Conservation (phyloP, 2,888 invertebrate species). For the Rhimphoctona megacephalus region DNA sequence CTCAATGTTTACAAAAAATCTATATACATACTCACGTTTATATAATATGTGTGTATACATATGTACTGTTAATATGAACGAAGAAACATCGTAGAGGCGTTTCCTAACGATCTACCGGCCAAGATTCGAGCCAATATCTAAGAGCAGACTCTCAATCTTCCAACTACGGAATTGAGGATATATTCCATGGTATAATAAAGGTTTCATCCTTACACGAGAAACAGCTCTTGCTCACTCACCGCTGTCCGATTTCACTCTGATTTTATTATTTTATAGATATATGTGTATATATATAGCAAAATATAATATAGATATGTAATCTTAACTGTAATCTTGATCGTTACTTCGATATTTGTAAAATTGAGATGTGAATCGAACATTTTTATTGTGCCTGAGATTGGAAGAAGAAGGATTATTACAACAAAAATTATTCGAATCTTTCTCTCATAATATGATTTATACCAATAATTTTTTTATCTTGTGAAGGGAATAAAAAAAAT, state of each 20-base stretch:
- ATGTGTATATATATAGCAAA: neutral
- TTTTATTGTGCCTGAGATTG: neutral
- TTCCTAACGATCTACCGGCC: slow-evolving; percentile 49
- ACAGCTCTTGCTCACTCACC: slow-evolving; percentile 23
- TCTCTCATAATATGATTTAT: neutral
- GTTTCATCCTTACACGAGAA: slow-evolving; percentile 23
- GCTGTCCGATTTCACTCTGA: slow-evolving; percentile 45
- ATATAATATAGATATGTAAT: slow-evolving; percentile 2
- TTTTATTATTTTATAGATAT: slow-evolving; percentile 15
- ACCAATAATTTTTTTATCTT: neutral
- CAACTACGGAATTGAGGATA: slow-evolving; percentile 27
- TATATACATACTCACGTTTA: slow-evolving; percentile 13
- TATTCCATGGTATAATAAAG: slow-evolving; percentile 11
- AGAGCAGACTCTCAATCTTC: slow-evolving; percentile 46
- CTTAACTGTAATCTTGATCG: slow-evolving; percentile 8
- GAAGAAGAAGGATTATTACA: neutral
- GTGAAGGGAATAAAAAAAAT: neutral
- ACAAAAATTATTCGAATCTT: slow-evolving; percentile 2
- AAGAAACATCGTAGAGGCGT: slow-evolving; percentile 53
- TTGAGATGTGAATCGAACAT: slow-evolving; percentile 15
- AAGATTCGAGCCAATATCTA: slow-evolving; percentile 51
- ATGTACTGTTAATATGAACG: slow-evolving; percentile 26
- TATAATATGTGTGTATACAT: slow-evolving; percentile 1
- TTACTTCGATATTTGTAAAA: slow-evolving; percentile 1
- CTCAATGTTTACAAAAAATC: slow-evolving; percentile 43